phyloP scores from a whole-genome alignment of 2,888 invertebrate species.

The Drosophila planitibia region DNA sequence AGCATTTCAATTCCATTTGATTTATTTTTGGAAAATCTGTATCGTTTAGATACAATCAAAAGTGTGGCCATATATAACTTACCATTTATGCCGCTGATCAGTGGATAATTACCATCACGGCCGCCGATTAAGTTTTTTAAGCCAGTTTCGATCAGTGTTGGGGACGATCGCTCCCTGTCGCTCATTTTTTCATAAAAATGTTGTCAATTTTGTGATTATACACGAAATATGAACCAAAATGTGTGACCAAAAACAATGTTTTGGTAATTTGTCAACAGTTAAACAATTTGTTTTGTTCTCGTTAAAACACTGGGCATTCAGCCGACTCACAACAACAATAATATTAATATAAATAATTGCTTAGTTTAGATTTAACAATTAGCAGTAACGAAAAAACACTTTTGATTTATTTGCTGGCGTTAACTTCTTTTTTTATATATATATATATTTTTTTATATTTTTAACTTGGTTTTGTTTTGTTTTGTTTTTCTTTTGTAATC shows the following conservation, averaged over 20 bases:
- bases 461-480: slow-evolving; percentile 13
- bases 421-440: slow-evolving; percentile 32
- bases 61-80: slow-evolving; percentile 58
- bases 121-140: slow-evolving; percentile 92
- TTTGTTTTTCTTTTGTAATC: slow-evolving; percentile 47
- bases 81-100: slow-evolving; percentile 91
- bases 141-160: slow-evolving; percentile 95
- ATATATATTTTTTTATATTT: slow-evolving; percentile 6
- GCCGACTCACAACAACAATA: slow-evolving; percentile 50
- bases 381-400: slow-evolving; percentile 50
- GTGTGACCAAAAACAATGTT: slow-evolving; percentile 38
- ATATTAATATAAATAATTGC: slow-evolving; percentile 30
- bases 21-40: not conserved
- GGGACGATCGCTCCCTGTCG: slow-evolving; percentile 95
- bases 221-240: slow-evolving; percentile 71
- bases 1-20: not conserved
- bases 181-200: slow-evolving; percentile 88
- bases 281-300: slow-evolving; percentile 14
- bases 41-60: not conserved
- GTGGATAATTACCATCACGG: slow-evolving; percentile 92
- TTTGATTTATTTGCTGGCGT: slow-evolving; percentile 67
- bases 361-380: slow-evolving; percentile 38
- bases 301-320: slow-evolving; percentile 41
- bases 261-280: slow-evolving; percentile 19
- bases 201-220: slow-evolving; percentile 79